Conservation (phyloP, 92 coral and sea anemone species). For the Phenganax stokvisi region DNA sequence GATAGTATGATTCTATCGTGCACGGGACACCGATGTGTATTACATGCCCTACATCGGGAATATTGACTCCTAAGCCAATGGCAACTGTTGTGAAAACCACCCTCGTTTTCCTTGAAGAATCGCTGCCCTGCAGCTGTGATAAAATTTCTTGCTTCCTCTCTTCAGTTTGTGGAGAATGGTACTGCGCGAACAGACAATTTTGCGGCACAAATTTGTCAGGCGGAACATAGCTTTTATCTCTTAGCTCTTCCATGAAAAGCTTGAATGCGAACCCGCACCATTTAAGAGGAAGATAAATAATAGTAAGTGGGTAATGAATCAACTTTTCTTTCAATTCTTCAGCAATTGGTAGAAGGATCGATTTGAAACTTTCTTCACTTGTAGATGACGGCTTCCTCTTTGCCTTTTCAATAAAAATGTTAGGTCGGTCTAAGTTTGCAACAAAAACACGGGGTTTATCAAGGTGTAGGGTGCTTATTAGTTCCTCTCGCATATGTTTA, state of each 20-base stretch:
- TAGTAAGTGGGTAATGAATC: conserved; percentile 10
- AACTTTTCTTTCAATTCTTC: conserved; percentile 29
- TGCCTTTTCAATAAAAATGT: conserved; percentile 21
- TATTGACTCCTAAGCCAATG: conserved; percentile 52
- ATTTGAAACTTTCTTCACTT: conserved; percentile 44
- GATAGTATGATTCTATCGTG: conserved; percentile 45
- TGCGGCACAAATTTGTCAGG: neutral
- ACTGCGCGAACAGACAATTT: conserved; percentile 25
- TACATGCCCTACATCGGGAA: conserved; percentile 48
- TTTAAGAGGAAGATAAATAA: conserved; percentile 43
- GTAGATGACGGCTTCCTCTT: conserved; percentile 35
- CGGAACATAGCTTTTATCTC: conserved; percentile 13
- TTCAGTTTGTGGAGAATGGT: conserved; percentile 43
- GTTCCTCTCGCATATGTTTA: conserved; percentile 28
- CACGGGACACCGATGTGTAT: conserved; percentile 51
- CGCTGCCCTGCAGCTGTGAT: conserved; percentile 35
- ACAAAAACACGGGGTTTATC: conserved; percentile 26
- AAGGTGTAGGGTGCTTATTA: conserved; percentile 19
- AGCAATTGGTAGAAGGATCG: conserved; percentile 26
- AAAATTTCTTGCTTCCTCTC: conserved; percentile 47
- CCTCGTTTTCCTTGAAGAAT: conserved; percentile 5
- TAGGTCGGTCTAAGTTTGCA: neutral
- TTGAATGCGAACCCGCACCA: conserved; percentile 56
- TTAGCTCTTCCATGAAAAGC: conserved; percentile 23
- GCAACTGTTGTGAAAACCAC: conserved; percentile 58